Evolutionary conservation across 2,888 invertebrate genomes (phyloP), one percentile per base, ranked within the genome.

Genomic region (Neoascia interrupta): DNA sequence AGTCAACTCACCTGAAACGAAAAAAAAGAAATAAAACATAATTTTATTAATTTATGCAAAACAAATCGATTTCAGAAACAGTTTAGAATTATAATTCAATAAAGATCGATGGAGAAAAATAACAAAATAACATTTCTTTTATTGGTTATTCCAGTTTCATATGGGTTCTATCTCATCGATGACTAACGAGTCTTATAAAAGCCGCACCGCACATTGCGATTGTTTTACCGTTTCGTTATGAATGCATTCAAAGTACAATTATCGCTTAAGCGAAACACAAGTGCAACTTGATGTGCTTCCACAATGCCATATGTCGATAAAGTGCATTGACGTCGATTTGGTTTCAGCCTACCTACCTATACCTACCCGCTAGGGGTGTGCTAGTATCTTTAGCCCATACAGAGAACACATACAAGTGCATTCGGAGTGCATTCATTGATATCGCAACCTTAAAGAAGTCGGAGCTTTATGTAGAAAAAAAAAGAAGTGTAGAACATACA

Each of bases 271-370:
- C 73, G 61, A 73, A 68, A 68, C 61, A 61, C 79, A 73, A 79
- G 79, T 68, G 79, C 73, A 79, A 61, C 73, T 68, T 61, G 73
- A 73, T 79, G 79, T 79, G 79, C 72, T 61, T 79, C 79, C 66
- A 68, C 79, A 79, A 73, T 73, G 79, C 79, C 79, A 79, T 79
- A 73, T 73, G 79, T 79, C 79, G 72, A 79, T 79, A 79, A 73
- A 79, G 79, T 79, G 72, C 79, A 79, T 79, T 79, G 79, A 79
- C 79, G 79, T 79, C 37, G 61, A 73, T 56, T 56, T 66, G 58
- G 23, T 56, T 37, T 26, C 26, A 13, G 8, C 1, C 2, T n/a
- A 34, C 13, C 18, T 26, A 18, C 18, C 21, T 54, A 10, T 53
- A 0, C 21, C 26, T 18, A 31, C 16, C n/a, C 39, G 8, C 31